A percentile compares a stretch with the other conserved stretches of the same genome.
These are phyloP conservation scores for Gonatopus flavifemur DNA, from an alignment of 1,140 invertebrate species.

Conservation along the genomic window DNA sequence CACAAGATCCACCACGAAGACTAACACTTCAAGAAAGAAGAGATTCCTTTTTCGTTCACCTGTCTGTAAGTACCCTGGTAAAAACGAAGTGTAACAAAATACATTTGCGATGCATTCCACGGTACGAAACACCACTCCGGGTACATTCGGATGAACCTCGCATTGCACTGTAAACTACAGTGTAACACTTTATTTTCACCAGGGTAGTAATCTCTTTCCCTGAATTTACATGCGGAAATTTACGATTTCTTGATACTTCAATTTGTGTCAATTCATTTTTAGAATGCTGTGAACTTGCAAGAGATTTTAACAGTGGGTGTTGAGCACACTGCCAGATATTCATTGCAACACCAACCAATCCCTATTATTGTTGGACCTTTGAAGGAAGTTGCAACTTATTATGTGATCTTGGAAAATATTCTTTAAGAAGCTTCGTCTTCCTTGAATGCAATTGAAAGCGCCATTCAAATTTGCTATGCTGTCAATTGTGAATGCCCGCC, in stretches of 20 bases:
- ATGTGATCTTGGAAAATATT: constrained; percentile 9
- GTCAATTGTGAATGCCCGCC: constrained; percentile 6
- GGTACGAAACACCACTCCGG: no score
- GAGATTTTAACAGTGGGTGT: not conserved
- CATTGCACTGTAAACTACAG: no score
- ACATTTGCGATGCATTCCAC: no score
- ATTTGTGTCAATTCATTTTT: no score
- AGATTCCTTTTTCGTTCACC: constrained; percentile 1
- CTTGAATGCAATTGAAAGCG: constrained; percentile 6
- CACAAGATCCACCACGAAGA: not conserved
- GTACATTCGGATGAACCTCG: no score
- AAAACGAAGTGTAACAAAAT: no score
- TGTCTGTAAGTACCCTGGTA: no score
- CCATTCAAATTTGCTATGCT: not conserved
- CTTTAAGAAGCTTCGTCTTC: not conserved
- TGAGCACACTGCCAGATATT: not conserved
- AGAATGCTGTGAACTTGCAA: constrained; percentile 1
- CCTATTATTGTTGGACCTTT: constrained; percentile 13
- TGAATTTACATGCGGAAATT: no score
- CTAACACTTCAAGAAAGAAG: not conserved
- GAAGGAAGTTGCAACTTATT: constrained; percentile 1
- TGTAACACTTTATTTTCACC: no score
- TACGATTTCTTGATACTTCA: no score
- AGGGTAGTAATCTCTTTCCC: no score
- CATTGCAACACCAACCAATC: constrained; percentile 5